Evolutionary conservation across 2,797 vertebrate species (phyloP).

Genomic region (Cirrhinus mrigala): DNA sequence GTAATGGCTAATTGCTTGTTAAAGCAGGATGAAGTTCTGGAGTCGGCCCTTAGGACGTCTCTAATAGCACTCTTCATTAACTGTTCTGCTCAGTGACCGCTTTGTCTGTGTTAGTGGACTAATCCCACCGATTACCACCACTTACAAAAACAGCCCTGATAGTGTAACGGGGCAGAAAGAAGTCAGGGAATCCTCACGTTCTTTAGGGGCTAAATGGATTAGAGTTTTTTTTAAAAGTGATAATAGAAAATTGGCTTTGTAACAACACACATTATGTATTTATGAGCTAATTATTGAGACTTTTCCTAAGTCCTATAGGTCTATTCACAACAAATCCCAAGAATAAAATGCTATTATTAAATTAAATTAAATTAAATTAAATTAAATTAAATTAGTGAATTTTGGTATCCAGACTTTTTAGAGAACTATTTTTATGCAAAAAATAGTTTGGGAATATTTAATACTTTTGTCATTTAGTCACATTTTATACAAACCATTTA

Average conservation of each 20-base stretch:
- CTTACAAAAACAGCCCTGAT: constrained; percentile 12
- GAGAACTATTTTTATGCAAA: no score
- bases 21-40: constrained; percentile 58
- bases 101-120: constrained; percentile 39
- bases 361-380: no score
- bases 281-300: neutral
- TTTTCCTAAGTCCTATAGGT: neutral
- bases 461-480: no score
- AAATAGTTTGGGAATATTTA: no score
- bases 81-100: constrained; percentile 28
- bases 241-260: neutral
- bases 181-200: neutral
- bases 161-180: neutral
- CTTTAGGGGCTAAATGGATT: neutral
- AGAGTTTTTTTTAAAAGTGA: neutral
- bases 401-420: neutral
- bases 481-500: no score
- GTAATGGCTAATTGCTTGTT: constrained; percentile 59
- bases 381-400: no score
- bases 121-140: constrained; percentile 16
- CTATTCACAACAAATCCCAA: neutral
- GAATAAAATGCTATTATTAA: neutral
- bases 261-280: neutral
- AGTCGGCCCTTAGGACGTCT: constrained; percentile 25
- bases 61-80: constrained; percentile 57